Percentiles rank a stretch among this genome's conserved stretches.
Conservation (phyloP, 2,113 vertebrate species). For the Antechinus stuartii region DNA sequence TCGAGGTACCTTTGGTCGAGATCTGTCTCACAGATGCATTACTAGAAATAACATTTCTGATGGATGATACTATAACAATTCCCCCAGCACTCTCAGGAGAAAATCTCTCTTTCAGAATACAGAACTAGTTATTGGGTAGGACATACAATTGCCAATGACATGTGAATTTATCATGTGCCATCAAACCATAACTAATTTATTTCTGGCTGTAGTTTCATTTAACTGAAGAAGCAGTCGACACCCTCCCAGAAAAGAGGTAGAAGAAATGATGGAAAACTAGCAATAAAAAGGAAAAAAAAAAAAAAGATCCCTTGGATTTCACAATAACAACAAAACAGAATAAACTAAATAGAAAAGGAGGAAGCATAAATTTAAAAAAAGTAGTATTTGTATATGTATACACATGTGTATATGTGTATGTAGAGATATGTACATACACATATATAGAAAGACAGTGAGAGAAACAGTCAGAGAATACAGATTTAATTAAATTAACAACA, state of each 20-base stretch:
- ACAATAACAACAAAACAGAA: constrained; percentile 36
- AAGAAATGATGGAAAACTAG: constrained; percentile 56
- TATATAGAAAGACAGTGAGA: no score
- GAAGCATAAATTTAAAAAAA: not conserved
- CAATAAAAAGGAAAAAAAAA: constrained; percentile 52
- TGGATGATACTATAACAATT: constrained; percentile 55
- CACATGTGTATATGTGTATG: no score
- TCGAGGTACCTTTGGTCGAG: constrained; percentile 28
- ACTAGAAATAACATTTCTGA: constrained; percentile 61
- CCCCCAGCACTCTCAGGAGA: constrained; percentile 35
- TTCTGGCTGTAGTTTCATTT: constrained; percentile 45
- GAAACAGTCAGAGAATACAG: no score
- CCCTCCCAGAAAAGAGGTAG: constrained; percentile 46
- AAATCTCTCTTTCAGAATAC: constrained; percentile 49
- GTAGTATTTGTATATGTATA: no score
- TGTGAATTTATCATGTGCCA: constrained; percentile 67
- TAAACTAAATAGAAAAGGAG: constrained; percentile 20
- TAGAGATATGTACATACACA: not conserved
- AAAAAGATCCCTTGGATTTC: constrained; percentile 32
- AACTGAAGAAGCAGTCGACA: constrained; percentile 63
- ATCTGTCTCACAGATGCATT: constrained; percentile 41
- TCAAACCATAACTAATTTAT: constrained; percentile 58
- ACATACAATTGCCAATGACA: constrained; percentile 70
- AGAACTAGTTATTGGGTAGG: constrained; percentile 31
- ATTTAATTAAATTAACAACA: not conserved